A percentile compares a stretch with the other conserved stretches of the same genome.
Conservation (phyloP, 2,113 vertebrate genomes). For the Brachyhypopomus gauderio region DNA sequence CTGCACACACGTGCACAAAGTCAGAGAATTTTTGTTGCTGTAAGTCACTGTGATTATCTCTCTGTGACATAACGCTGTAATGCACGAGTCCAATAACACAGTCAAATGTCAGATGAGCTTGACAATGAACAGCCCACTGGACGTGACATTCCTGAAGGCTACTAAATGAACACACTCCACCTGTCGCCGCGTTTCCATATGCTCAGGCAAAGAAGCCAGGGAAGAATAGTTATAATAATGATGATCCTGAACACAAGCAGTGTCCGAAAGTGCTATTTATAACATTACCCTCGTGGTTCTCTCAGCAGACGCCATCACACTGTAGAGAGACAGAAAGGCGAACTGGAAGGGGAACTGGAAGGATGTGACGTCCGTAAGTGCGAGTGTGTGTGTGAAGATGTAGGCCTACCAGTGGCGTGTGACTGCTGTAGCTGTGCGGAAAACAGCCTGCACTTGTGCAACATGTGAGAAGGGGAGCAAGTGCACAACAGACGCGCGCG, state of each 20-base stretch:
- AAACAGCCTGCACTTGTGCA: neutral
- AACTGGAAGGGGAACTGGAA: neutral
- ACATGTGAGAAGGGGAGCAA: conserved; percentile 46
- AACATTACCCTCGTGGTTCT: conserved; percentile 43
- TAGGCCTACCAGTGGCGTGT: too few species aligned
- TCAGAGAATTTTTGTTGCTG: neutral
- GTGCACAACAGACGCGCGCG: conserved; percentile 32
- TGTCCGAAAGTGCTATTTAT: conserved; percentile 44
- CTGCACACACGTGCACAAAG: neutral
- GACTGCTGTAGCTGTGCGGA: conserved; percentile 5
- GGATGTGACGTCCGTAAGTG: neutral
- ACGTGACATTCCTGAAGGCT: neutral
- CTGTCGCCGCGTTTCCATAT: neutral
- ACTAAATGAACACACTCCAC: neutral
- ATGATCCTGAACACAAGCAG: conserved; percentile 29
- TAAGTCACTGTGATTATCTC: neutral
- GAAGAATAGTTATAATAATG: neutral
- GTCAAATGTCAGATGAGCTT: neutral
- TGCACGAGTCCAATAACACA: neutral
- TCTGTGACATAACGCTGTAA: neutral
- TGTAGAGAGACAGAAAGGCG: neutral
- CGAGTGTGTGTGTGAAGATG: too few species aligned
- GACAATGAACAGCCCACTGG: neutral
- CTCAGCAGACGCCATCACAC: conserved; percentile 29
- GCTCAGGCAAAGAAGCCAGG: neutral